Evolutionary conservation across 2,797 vertebrate genomes (phyloP).

Genomic region (Falco novaeseelandiae): DNA sequence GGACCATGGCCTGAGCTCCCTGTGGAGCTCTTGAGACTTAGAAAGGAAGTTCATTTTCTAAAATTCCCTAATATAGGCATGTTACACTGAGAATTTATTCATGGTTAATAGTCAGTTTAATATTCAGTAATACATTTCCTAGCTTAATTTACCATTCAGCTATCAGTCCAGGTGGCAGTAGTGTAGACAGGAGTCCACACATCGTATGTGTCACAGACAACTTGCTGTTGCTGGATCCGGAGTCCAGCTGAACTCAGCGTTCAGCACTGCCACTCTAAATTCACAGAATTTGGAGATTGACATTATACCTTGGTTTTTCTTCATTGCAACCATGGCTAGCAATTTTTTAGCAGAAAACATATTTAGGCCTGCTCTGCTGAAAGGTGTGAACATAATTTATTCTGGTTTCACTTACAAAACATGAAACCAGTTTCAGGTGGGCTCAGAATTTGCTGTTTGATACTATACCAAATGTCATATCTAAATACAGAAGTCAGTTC

Average conservation of each 20-base stretch:
- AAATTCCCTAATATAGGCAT: background rate
- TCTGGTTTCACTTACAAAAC: constrained; percentile 36
- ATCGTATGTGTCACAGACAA: constrained; percentile 13
- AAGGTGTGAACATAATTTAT: constrained; percentile 60
- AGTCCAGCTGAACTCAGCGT: background rate
- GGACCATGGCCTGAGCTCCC: background rate
- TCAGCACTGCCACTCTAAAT: constrained; percentile 10
- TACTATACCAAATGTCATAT: constrained; percentile 35
- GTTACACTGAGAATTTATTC: constrained; percentile 41
- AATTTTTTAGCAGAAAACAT: constrained; percentile 49
- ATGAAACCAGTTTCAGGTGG: constrained; percentile 51
- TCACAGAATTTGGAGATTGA: background rate
- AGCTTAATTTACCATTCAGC: constrained; percentile 49
- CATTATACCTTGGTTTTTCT: background rate
- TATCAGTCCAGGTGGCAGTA: constrained; percentile 60
- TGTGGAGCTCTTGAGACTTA: background rate
- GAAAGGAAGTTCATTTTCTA: background rate
- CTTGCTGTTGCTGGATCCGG: background rate
- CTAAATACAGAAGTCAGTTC: constrained; percentile 48
- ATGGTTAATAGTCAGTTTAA: constrained; percentile 48
- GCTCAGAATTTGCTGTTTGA: constrained; percentile 32
- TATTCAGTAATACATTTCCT: constrained; percentile 54
- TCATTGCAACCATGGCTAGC: background rate
- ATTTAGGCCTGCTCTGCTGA: constrained; percentile 56
- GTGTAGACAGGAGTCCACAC: constrained; percentile 42